These are phyloP conservation scores for Mesocricetus auratus DNA, from an alignment of 2,113 vertebrate genomes.

Conservation along the genomic window DNA sequence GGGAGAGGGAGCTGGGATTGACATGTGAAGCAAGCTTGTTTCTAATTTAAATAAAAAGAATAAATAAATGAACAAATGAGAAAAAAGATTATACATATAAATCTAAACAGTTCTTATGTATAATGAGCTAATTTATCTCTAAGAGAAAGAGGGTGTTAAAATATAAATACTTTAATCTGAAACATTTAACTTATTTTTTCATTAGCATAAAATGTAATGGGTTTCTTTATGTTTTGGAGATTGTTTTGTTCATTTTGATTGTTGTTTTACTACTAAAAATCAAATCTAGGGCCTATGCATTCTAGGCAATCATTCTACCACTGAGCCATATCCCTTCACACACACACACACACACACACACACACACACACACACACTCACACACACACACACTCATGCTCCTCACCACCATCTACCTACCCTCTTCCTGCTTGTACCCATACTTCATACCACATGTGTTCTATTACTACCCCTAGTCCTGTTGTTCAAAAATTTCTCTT, in stretches of 20 bases:
- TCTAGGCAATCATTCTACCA: background rate
- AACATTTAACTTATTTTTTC: background rate
- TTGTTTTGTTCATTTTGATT: background rate
- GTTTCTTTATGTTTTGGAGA: background rate
- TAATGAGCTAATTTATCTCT: slow-evolving; percentile 12
- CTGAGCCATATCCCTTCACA: background rate
- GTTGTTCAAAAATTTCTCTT: background rate
- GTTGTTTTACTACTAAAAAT: background rate
- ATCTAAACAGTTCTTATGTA: background rate
- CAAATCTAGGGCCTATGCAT: background rate
- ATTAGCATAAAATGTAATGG: background rate
- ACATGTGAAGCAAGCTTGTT: too few relatives aligned
- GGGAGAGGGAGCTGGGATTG: too few relatives aligned
- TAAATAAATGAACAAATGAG: too few relatives aligned
- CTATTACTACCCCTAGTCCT: background rate
- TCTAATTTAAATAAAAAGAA: too few relatives aligned
- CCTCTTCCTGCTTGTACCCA: background rate
- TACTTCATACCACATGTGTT: background rate
- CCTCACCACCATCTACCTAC: background rate
- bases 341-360: background rate
- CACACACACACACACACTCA: background rate
- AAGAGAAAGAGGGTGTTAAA: background rate
- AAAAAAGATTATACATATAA: background rate
- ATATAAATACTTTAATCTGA: background rate
- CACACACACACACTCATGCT: background rate